Conservation (phyloP, 2,113 vertebrate species). For the Oreochromis tanganicae region DNA sequence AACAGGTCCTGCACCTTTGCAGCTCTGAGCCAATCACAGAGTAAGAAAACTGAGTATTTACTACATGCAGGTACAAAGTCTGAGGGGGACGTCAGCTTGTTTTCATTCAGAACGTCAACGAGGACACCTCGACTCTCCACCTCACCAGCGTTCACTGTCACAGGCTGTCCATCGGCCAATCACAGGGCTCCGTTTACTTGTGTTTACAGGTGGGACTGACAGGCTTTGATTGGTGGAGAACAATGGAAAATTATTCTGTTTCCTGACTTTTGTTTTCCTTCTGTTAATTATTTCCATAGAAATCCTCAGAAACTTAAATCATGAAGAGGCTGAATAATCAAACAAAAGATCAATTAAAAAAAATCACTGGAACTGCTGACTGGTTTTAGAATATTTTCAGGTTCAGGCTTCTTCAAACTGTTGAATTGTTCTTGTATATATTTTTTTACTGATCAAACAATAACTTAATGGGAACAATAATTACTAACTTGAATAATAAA, state of each 20-base stretch:
- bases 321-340: background rate
- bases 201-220: background rate
- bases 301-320: background rate
- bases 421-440: too few species aligned
- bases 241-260: background rate
- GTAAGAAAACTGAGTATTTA: background rate
- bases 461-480: background rate
- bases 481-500: background rate
- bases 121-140: background rate
- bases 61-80: conserved; percentile 7
- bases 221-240: background rate
- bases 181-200: background rate
- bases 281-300: background rate
- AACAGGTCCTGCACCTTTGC: background rate
- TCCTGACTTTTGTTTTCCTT: background rate
- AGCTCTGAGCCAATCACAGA: background rate
- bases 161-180: background rate
- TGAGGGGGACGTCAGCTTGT: background rate
- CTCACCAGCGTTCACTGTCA: background rate
- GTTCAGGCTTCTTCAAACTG: too few species aligned
- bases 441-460: background rate
- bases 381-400: background rate
- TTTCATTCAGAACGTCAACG: background rate
- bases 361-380: background rate
- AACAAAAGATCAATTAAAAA: background rate